These are phyloP conservation scores for Pempheris klunzingeri DNA, from an alignment of 2,797 vertebrate genomes.

Conservation along the genomic window DNA sequence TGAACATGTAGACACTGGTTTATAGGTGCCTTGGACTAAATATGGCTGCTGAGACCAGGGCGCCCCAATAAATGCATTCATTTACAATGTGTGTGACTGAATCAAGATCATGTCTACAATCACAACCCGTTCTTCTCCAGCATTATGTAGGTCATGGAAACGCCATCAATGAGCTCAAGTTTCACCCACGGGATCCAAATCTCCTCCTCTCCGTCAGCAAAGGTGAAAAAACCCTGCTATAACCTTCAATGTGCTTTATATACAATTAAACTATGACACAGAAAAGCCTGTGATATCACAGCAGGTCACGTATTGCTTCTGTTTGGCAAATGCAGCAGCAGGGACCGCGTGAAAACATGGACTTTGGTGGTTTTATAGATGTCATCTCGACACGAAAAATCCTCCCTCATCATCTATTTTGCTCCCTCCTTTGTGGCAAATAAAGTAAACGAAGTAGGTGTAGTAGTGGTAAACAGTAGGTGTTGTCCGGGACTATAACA, in stretches of 20 bases:
- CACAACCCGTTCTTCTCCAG: conserved; percentile 73
- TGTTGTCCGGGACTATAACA: background rate
- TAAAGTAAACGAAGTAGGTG: no score
- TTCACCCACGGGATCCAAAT: conserved; percentile 98
- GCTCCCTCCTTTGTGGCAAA: background rate
- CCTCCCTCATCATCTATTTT: background rate
- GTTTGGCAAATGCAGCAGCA: background rate
- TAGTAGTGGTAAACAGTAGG: no score
- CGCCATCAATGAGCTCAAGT: conserved; percentile 99
- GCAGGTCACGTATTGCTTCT: background rate
- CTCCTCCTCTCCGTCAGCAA: conserved; percentile 99
- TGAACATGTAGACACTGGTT: background rate
- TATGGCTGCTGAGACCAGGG: no score
- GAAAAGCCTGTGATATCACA: background rate
- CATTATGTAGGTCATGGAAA: conserved; percentile 99
- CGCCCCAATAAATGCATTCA: no score
- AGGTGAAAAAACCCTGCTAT: conserved; percentile 85
- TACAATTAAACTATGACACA: background rate
- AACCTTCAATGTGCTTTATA: no score
- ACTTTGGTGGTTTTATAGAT: background rate
- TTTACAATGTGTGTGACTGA: background rate
- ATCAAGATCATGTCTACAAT: background rate
- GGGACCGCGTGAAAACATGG: background rate
- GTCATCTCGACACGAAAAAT: background rate
- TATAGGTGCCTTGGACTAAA: no score